Conservation (phyloP, 2,888 invertebrate genomes). For the Terebella lapidaria region DNA sequence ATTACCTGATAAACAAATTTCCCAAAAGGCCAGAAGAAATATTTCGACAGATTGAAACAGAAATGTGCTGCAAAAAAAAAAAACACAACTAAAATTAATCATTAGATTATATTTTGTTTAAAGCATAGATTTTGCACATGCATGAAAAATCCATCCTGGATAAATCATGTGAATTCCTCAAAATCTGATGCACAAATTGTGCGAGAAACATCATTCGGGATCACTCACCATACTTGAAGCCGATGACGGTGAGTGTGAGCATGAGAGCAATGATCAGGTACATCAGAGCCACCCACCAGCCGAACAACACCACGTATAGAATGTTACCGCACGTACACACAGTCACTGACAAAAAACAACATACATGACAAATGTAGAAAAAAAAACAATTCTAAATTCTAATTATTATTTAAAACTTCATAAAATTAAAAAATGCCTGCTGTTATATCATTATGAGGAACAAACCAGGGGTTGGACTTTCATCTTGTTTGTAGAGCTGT, state of each 20-base stretch:
- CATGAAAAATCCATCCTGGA: no score
- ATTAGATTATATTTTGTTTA: background rate
- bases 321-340: conserved; percentile 32
- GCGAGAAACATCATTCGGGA: no score
- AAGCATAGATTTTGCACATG: background rate
- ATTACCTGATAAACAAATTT: conserved; percentile 43
- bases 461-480: background rate
- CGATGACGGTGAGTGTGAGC: conserved; percentile 38
- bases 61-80: conserved; percentile 28
- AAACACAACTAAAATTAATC: background rate
- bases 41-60: conserved; percentile 38
- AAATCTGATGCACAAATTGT: no score
- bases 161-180: no score
- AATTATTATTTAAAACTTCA: no score
- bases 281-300: conserved; percentile 44
- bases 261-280: conserved; percentile 35
- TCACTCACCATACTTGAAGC: conserved; percentile 36
- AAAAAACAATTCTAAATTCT: no score
- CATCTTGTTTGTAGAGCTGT: conserved; percentile 31
- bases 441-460: background rate
- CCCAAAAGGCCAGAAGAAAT: conserved; percentile 49
- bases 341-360: background rate
- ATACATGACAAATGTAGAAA: no score
- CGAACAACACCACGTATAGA: conserved; percentile 38
- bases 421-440: background rate